A percentile compares a stretch with the other conserved stretches of the same genome.
phyloP scores from a whole-genome alignment of 1,140 invertebrate species.

The Atta texana region DNA sequence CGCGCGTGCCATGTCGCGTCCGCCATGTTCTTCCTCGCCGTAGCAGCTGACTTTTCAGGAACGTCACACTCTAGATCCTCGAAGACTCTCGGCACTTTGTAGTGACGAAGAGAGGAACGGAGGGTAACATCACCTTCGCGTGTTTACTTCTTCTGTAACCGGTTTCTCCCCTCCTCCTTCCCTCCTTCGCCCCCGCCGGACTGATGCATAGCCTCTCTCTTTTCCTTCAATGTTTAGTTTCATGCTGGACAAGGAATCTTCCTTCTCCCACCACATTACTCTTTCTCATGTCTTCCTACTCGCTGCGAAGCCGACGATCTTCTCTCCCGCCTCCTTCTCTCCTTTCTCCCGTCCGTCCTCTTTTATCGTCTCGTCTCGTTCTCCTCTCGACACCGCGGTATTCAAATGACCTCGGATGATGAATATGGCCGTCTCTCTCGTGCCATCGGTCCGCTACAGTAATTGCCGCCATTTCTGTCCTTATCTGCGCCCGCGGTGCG shows the following conservation, averaged over 20 bases:
- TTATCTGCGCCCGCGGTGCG: constrained; percentile 78
- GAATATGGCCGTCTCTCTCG: constrained; percentile 73
- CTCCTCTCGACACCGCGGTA: constrained; percentile 75
- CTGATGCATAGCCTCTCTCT: constrained; percentile 29
- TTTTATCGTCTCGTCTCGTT: constrained; percentile 72
- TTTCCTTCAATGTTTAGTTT: constrained; percentile 13
- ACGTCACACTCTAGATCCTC: constrained; percentile 72
- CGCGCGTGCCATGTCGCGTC: constrained; percentile 43
- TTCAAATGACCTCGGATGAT: constrained; percentile 83
- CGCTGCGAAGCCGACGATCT: constrained; percentile 33
- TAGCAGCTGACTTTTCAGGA: constrained; percentile 72
- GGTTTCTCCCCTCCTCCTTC: constrained; percentile 76
- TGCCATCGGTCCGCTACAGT: constrained; percentile 65
- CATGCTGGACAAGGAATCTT: constrained; percentile 27
- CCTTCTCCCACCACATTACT: constrained; percentile 27
- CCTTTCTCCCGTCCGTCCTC: constrained; percentile 48
- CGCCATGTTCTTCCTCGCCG: constrained; percentile 43
- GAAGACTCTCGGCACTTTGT: constrained; percentile 72
- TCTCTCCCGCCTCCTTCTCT: constrained; percentile 13
- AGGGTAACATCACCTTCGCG: constrained; percentile 83
- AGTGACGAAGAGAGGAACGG: constrained; percentile 74
- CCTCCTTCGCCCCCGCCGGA: constrained; percentile 50
- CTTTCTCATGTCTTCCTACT: constrained; percentile 48
- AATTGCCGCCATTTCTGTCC: constrained; percentile 80
- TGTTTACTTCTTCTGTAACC: constrained; percentile 85